Evolutionary conservation across 92 coral and sea anemone genomes (phyloP), one percentile per base, ranked within the genome.

Genomic region (Meandrina meandrites): DNA sequence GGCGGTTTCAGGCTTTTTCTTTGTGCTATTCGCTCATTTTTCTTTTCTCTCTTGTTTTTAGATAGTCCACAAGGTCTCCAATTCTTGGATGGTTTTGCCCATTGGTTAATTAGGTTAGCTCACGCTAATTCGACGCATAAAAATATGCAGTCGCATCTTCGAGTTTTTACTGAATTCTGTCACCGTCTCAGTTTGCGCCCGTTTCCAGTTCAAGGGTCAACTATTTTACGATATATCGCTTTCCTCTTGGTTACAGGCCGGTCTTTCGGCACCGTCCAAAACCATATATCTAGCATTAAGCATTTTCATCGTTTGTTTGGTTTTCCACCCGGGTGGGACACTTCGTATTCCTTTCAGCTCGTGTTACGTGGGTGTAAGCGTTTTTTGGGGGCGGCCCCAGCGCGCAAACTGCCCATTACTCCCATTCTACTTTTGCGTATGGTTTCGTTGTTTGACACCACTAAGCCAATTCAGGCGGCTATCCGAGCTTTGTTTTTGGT

Each of bases 201-300:
- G 75, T 57, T 57, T 57, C 64, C 64, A 0, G 64, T 57, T 5
- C 64, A 57, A 19, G 27, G 0, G 22, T 0, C 22, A 14, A 56
- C 64, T 11, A 42, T 62, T 5, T 32, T 70, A 35, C 60, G 89
- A 9, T 86, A 86, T 28, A 36, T 86, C 14, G 50, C 69, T 19
- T 73, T 42, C 53, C 77, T 81, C 57, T 51, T 50, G 18, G 68
- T 22, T n/a, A 32, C 42, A 0, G 86, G 76, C 22, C 74, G 86
- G 45, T 27, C 90, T 22, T 80, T 30, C 42, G 82, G 90, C 62
- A 87, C 80, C 9, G 75, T 86, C 66, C 79, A 64, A 51, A 86
- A 86, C 17, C 89, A 79, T 79, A 24, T 79, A 3, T 15, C 84
- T 17, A 86, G 72, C 14, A 40, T 86, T 19, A 86, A 69, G n/a